Percentiles rank a stretch among this genome's conserved stretches.
phyloP scores from a whole-genome alignment of 1,140 invertebrate species.

The Hylaeus volcanicus region DNA sequence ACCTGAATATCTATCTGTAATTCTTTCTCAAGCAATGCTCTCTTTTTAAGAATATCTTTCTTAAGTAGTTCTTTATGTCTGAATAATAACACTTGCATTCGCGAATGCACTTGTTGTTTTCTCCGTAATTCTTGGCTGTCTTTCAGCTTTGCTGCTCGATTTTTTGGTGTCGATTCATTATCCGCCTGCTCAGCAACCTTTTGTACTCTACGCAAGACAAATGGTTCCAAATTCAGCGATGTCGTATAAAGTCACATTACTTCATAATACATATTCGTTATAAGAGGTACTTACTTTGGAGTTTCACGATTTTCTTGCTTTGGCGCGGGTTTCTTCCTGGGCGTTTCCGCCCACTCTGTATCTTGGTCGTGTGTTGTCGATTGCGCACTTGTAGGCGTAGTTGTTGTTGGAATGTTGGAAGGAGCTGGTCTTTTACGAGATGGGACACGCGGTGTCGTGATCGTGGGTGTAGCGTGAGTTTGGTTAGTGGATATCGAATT shows the following conservation, averaged over 20 bases:
- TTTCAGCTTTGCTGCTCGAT: constrained; percentile 74
- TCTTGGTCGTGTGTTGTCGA: constrained; percentile 78
- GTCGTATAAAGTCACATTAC: background rate
- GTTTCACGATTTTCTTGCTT: constrained; percentile 74
- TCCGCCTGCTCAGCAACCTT: constrained; percentile 66
- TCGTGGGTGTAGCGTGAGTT: constrained; percentile 66
- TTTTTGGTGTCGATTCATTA: constrained; percentile 71
- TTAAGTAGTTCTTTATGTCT: constrained; percentile 95
- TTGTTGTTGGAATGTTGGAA: constrained; percentile 51
- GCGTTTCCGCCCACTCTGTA: constrained; percentile 83
- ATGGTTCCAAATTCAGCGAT: background rate
- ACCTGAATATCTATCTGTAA: constrained; percentile 94
- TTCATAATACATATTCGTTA: background rate
- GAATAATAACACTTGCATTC: constrained; percentile 86
- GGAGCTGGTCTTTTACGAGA: constrained; percentile 74
- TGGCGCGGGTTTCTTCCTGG: constrained; percentile 75
- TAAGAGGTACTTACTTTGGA: constrained; percentile 67
- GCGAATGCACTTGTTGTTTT: constrained; percentile 82
- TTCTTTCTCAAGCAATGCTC: constrained; percentile 94
- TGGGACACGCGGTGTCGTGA: constrained; percentile 70
- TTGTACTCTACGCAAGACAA: constrained; percentile 57
- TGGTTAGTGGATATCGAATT: constrained; percentile 69
- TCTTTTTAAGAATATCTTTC: constrained; percentile 95
- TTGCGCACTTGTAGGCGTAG: constrained; percentile 64
- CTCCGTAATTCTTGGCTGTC: constrained; percentile 80